phyloP scores from a whole-genome alignment of 2,888 invertebrate genomes.

The Lordiphosa andalusiaca region DNA sequence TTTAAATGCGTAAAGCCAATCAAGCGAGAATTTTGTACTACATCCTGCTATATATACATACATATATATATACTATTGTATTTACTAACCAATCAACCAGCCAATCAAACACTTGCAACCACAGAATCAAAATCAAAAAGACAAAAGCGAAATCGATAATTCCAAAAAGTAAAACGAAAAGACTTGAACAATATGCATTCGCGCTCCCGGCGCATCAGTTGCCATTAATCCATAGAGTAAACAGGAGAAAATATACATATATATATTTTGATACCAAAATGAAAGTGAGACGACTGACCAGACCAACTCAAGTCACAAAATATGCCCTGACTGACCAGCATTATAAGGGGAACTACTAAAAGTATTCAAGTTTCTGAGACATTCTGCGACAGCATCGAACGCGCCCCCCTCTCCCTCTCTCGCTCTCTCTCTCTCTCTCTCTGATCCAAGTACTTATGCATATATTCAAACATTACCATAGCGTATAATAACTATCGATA shows the following conservation, averaged over 20 bases:
- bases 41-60: slow-evolving; percentile 17
- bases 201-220: slow-evolving; percentile 22
- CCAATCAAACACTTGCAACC: slow-evolving; percentile 34
- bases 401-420: background rate
- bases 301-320: slow-evolving; percentile 8
- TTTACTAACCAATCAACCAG: slow-evolving; percentile 14
- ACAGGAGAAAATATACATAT: slow-evolving; percentile 25
- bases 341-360: background rate
- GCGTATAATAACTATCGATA: slow-evolving; percentile 9
- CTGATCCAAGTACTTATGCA: slow-evolving; percentile 9
- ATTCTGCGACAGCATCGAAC: background rate
- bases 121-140: slow-evolving; percentile 35
- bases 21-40: slow-evolving; percentile 48
- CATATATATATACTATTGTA: slow-evolving; percentile 11
- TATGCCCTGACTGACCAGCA: slow-evolving; percentile 17
- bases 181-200: slow-evolving; percentile 54
- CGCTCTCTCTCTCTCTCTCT: background rate
- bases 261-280: slow-evolving; percentile 43
- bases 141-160: slow-evolving; percentile 37
- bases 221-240: slow-evolving; percentile 37
- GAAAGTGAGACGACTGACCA: slow-evolving; percentile 16
- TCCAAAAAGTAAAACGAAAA: slow-evolving; percentile 72
- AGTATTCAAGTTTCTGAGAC: slow-evolving; percentile 9
- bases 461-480: slow-evolving; percentile 11
- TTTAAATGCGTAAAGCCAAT: slow-evolving; percentile 57